Percentiles rank a stretch among this genome's conserved stretches.
These are phyloP conservation scores for Acridotheres tristis DNA, from an alignment of 2,797 vertebrate species.

Conservation along the genomic window DNA sequence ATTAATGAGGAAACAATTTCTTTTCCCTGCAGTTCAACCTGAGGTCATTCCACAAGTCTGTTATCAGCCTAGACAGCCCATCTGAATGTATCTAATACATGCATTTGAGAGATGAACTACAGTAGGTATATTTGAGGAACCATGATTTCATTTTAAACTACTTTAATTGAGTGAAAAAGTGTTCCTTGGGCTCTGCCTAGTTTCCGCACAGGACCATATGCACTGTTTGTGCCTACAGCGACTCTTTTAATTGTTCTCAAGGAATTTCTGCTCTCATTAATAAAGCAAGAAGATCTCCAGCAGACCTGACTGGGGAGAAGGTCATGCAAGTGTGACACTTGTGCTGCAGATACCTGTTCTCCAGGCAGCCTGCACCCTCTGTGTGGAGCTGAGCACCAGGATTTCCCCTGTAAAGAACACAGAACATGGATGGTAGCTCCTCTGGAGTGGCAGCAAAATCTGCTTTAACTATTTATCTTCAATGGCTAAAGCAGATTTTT, in stretches of 20 bases:
- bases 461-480: neutral
- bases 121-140: neutral
- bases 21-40: constrained; percentile 49
- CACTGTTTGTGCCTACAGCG: neutral
- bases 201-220: neutral
- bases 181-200: neutral
- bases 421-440: neutral
- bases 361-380: accelerated
- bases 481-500: neutral
- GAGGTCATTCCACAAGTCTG: constrained; percentile 50
- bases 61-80: constrained; percentile 20
- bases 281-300: neutral
- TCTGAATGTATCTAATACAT: neutral
- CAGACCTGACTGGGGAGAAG: neutral
- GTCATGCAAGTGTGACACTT: neutral
- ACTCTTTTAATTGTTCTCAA: neutral
- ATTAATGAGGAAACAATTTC: constrained; percentile 66
- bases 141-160: neutral
- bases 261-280: neutral
- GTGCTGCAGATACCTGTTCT: neutral
- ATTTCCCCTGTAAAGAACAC: neutral
- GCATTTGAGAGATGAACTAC: neutral
- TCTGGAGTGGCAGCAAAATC: neutral
- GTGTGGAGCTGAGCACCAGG: neutral
- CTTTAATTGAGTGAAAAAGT: neutral